Conservation (phyloP, 2,797 vertebrate species). For the Bradypus variegatus region DNA sequence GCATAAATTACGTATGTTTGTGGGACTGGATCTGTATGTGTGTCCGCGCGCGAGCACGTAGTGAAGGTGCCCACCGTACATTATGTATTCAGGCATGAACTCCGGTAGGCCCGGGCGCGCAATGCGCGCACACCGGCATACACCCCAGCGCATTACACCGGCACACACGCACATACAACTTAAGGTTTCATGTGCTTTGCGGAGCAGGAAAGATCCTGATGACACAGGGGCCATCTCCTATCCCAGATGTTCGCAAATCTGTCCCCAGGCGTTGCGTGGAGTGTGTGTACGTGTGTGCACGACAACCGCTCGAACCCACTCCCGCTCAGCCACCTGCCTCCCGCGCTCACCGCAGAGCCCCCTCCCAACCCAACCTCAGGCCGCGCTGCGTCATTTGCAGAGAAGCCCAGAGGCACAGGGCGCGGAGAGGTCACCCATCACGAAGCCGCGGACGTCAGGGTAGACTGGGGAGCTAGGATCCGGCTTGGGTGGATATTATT, state of each 20-base stretch:
- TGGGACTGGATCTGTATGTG: conserved; percentile 23
- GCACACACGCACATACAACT: conserved; percentile 10
- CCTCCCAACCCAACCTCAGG: conserved; percentile 12
- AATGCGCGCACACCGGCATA: conserved; percentile 28
- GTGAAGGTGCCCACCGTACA: conserved; percentile 28
- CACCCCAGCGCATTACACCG: background rate
- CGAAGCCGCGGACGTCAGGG: background rate
- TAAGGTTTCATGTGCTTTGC: conserved; percentile 13
- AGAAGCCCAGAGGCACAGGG: background rate
- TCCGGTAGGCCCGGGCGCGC: conserved; percentile 30
- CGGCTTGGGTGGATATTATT: background rate
- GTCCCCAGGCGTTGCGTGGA: conserved; percentile 35
- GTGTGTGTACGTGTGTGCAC: conserved; percentile 13
- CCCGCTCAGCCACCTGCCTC: conserved; percentile 58
- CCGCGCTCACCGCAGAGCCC: conserved; percentile 43
- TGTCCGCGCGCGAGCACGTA: background rate
- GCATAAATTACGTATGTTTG: conserved; percentile 56
- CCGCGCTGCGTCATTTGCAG: conserved; percentile 42
- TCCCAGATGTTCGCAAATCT: conserved; percentile 65
- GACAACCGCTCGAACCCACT: conserved; percentile 31
- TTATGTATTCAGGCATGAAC: conserved; percentile 48
- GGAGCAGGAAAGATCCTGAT: background rate
- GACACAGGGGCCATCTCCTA: conserved; percentile 19
- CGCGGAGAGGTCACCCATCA: background rate
- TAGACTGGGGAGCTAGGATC: background rate